These are phyloP conservation scores for Parapsyche elsis DNA, from an alignment of 1,140 invertebrate species.

Conservation along the genomic window DNA sequence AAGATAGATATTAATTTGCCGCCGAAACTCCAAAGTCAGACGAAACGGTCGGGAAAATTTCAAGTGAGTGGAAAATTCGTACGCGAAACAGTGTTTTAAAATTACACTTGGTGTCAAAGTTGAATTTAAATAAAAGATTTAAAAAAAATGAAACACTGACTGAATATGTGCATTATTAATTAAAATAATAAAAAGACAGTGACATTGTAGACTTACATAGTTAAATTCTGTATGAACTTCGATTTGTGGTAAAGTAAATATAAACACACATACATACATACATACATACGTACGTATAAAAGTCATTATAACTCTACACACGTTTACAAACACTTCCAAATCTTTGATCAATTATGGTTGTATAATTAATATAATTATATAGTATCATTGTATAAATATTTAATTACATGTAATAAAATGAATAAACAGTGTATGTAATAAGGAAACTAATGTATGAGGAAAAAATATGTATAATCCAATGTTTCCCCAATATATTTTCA, in stretches of 20 bases:
- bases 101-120: no score
- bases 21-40: no score
- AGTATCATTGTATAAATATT: not conserved
- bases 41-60: no score
- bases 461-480: not conserved
- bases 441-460: not conserved
- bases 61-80: no score
- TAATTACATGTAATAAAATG: not conserved
- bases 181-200: slow-evolving; percentile 3
- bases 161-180: not conserved
- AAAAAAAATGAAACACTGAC: no score
- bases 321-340: not conserved
- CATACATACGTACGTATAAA: not conserved
- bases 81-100: no score
- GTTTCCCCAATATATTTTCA: no score
- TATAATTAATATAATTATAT: not conserved
- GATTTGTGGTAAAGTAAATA: not conserved
- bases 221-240: not conserved
- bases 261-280: not conserved
- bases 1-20: no score
- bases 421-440: not conserved
- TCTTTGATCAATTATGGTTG: not conserved
- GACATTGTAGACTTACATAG: not conserved
- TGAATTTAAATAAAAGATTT: no score
- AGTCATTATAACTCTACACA: not conserved